These are phyloP conservation scores for Gadus chalcogrammus DNA, from an alignment of 2,113 vertebrate genomes.

Conservation along the genomic window DNA sequence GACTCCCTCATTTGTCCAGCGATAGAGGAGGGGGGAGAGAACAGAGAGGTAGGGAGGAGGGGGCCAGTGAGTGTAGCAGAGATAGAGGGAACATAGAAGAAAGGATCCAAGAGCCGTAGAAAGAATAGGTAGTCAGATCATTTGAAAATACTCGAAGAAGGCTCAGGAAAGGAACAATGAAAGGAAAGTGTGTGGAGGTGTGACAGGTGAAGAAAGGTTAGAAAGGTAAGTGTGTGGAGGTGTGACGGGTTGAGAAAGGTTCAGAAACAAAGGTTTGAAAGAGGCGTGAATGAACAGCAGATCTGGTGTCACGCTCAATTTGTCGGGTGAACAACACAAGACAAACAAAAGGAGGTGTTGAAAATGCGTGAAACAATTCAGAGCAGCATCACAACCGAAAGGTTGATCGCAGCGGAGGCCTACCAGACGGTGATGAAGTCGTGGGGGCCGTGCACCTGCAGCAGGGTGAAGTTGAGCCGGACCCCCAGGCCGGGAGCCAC, in stretches of 20 bases:
- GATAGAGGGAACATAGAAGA: slow-evolving; percentile 2
- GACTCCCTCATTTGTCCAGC: slow-evolving; percentile 22
- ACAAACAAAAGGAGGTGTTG: no score
- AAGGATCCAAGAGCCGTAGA: neutral
- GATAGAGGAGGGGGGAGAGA: slow-evolving; percentile 4
- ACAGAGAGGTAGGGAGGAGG: neutral
- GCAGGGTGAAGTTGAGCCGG: slow-evolving; percentile 89
- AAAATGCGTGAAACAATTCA: no score
- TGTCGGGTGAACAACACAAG: no score
- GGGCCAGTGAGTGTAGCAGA: neutral
- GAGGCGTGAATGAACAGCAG: no score
- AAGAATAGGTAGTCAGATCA: no score
- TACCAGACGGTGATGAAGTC: slow-evolving; percentile 97
- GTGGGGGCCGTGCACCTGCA: slow-evolving; percentile 90
- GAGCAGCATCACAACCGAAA: no score
- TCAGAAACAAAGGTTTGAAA: no score
- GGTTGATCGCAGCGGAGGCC: slow-evolving; percentile 33
- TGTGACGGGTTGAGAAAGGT: no score
- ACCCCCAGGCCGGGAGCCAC: slow-evolving; percentile 86
- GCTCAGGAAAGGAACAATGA: neutral
- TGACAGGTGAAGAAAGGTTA: no score
- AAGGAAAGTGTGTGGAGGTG: neutral
- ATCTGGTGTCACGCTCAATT: no score
- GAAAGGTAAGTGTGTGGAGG: no score
- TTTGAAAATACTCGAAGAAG: neutral